Evolutionary conservation across 2,113 vertebrate genomes (phyloP).

Genomic region (Pomatorhinus ruficollis): DNA sequence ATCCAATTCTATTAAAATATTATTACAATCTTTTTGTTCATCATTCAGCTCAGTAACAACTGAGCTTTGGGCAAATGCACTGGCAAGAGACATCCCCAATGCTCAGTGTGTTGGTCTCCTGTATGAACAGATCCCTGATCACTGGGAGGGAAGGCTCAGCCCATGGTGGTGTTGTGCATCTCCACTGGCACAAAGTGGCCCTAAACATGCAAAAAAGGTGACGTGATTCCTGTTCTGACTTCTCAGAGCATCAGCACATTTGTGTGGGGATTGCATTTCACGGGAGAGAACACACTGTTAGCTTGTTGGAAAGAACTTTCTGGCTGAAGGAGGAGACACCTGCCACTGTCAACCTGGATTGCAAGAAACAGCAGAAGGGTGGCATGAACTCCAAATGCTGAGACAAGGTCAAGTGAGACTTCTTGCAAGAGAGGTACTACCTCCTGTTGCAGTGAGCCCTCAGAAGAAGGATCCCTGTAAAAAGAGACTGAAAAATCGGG

Average conservation of each 20-base stretch:
- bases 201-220: neutral
- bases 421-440: neutral
- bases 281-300: neutral
- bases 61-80: neutral
- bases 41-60: neutral
- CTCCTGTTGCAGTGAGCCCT: neutral
- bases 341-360: conserved; percentile 29
- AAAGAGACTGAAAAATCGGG: neutral
- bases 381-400: neutral
- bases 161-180: neutral
- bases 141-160: neutral
- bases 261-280: neutral
- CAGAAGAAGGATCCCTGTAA: neutral
- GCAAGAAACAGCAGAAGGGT: neutral
- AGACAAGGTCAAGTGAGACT: neutral
- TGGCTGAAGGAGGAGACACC: conserved; percentile 7
- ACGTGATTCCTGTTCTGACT: rapidly evolving
- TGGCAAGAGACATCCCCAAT: rapidly evolving
- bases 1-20: neutral
- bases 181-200: neutral
- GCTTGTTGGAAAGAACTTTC: neutral
- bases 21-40: neutral
- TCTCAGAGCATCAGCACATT: neutral
- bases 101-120: neutral
- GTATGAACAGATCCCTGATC: neutral